phyloP scores from a whole-genome alignment of 2,113 vertebrate genomes.

The Plestiodon gilberti region DNA sequence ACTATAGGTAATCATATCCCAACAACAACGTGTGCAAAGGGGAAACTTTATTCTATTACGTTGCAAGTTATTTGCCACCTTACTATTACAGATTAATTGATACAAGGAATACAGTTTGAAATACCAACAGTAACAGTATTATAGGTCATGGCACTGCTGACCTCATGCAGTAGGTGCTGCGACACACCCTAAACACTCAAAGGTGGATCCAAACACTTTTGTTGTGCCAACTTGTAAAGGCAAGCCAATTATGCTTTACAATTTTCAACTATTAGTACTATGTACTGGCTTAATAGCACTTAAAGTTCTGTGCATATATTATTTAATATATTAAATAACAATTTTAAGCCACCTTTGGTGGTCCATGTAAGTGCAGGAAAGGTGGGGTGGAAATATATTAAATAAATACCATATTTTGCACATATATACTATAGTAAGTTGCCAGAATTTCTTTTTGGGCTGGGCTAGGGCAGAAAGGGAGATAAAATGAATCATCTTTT shows the following conservation, averaged over 20 bases:
- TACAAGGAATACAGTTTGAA: not conserved
- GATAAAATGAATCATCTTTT: not conserved
- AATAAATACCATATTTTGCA: too few relatives aligned
- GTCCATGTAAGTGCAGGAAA: too few relatives aligned
- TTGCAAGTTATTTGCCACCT: not conserved
- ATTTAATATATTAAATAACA: not conserved
- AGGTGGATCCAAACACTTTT: not conserved
- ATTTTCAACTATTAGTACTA: not conserved
- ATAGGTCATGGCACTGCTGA: not conserved
- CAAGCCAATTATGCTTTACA: too few relatives aligned
- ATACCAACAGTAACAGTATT: not conserved
- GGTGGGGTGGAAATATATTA: too few relatives aligned
- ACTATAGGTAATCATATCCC: too few relatives aligned
- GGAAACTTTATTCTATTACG: not conserved
- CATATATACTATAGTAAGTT: not conserved
- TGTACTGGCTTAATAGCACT: not conserved
- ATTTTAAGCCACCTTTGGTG: too few relatives aligned
- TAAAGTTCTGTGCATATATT: not conserved
- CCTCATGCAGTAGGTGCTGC: not conserved
- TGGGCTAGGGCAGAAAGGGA: not conserved
- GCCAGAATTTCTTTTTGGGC: not conserved
- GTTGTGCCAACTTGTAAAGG: not conserved
- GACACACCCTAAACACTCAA: not conserved
- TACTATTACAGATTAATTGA: not conserved
- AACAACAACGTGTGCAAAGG: too few relatives aligned